Base-by-base conservation (phyloP, 2,888 invertebrate genomes). In the Platycheirus rosarum region DNA sequence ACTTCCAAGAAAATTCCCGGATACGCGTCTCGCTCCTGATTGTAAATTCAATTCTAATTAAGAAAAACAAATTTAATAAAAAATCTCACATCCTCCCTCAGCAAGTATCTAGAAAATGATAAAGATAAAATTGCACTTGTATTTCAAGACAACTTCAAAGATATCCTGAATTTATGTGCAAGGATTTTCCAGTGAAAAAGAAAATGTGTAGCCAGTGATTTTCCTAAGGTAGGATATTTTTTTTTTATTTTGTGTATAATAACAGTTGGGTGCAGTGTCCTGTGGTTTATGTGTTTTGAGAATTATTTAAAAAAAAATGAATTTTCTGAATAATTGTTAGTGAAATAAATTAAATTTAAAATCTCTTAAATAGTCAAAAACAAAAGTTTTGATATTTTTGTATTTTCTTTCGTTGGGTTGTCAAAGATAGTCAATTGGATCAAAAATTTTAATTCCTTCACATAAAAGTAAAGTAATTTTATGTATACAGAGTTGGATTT, bases 1-100 rank as follows among this genome's bases (percentile, higher is more conserved):
- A 60, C n/a, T 60, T 42, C 42, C 42, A 26, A 16, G 57, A 60
- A 60, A 60, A 60, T 60, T 60, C 57, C 57, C 16, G 57, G 57
- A 60, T 60, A 60, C 57, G 42, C 29, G 29, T 20, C n/a, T 16
- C 32, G 6, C 11, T 16, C 42, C 37, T 42, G 57, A 16, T 42
- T 23, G 9, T 29, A 16, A n/a, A 26, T 40, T 8, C 14, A 29
- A 13, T 13, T 18, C 7, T 29, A 57, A 57, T n/a, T 11, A 26
- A 16, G 1, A 16, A 42, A 42, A 26, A 42, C 16, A 16, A 40
- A 26, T 42, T 16, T 13, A 16, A 26, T 7, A 16, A 11, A 53
- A 49, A 20, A 7, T 20, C 2, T 35, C 16, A n/a, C n/a, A 14
- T 26, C 8, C 5, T 7, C 29, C 8, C 3, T 32, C 6, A 16